Percentiles rank a stretch among this genome's conserved stretches.
Conservation (phyloP, 1,140 invertebrate species). For the Lycorma delicatula region DNA sequence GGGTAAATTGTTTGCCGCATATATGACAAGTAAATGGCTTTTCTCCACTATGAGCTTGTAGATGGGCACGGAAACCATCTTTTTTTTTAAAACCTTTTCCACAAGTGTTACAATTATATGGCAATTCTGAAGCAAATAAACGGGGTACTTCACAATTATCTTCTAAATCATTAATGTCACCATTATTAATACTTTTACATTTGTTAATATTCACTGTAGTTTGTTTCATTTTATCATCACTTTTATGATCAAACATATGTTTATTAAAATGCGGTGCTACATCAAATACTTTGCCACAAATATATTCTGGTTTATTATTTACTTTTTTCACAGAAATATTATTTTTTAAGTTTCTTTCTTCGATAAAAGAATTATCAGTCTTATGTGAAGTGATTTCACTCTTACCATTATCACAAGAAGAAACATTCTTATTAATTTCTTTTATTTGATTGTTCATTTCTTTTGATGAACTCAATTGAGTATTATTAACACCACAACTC, state of each 20-base stretch:
- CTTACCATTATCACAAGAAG: too few species aligned
- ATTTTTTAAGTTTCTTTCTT: constrained; percentile 7
- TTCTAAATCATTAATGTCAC: constrained; percentile 7
- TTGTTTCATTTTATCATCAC: too few species aligned
- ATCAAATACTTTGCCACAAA: constrained; percentile 12
- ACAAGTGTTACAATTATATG: constrained; percentile 21
- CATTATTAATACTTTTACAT: neutral
- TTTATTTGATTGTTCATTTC: too few species aligned
- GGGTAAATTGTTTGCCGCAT: constrained; percentile 41
- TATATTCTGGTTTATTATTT: too few species aligned
- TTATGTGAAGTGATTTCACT: too few species aligned
- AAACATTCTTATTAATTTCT: too few species aligned
- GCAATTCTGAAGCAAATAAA: constrained; percentile 4
- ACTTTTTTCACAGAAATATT: constrained; percentile 12
- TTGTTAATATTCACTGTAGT: too few species aligned
- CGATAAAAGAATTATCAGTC: too few species aligned
- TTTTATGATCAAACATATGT: constrained; percentile 1
- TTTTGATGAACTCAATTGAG: too few species aligned
- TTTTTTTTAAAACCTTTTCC: constrained; percentile 11
- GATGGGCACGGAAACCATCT: constrained; percentile 21
- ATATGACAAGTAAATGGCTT: constrained; percentile 44
- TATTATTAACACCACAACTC: too few species aligned
- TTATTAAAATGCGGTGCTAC: neutral
- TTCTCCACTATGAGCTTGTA: constrained; percentile 40
- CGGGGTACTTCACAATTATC: constrained; percentile 3